Evolutionary conservation across 1,140 invertebrate species (phyloP).

Genomic region (Apis laboriosa): DNA sequence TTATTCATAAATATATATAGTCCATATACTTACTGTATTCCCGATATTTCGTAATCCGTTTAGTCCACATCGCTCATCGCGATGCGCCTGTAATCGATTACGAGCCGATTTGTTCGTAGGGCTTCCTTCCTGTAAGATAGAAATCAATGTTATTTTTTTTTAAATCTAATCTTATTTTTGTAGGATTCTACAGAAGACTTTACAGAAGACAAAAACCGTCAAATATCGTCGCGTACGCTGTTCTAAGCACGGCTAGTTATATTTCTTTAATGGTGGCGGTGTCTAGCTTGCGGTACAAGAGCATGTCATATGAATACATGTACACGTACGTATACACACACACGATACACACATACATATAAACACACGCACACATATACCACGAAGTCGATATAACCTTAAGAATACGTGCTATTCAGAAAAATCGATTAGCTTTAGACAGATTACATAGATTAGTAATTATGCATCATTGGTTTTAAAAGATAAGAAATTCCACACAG

Average conservation of each 20-base stretch:
- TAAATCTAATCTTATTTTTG: background rate
- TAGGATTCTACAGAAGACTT: background rate
- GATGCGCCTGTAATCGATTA: constrained; percentile 67
- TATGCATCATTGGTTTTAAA: background rate
- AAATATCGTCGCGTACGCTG: constrained; percentile 15
- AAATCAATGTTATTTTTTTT: constrained; percentile 7
- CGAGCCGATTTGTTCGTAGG: constrained; percentile 66
- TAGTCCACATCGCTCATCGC: constrained; percentile 83
- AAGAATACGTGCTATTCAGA: background rate
- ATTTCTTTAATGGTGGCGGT: background rate
- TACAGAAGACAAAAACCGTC: constrained; percentile 9
- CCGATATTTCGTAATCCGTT: constrained; percentile 95
- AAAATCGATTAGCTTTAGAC: background rate
- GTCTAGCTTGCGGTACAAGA: constrained; percentile 12
- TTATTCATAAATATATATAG: background rate
- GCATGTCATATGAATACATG: background rate
- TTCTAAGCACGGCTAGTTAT: constrained; percentile 7
- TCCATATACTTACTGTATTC: constrained; percentile 87
- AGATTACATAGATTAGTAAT: constrained; percentile 9
- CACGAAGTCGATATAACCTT: background rate
- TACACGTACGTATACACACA: background rate
- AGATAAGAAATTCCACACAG: constrained; percentile 8
- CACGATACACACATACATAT: background rate
- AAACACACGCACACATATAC: background rate
- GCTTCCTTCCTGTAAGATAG: constrained; percentile 73